Evolutionary conservation across 2,113 vertebrate species (phyloP).

Genomic region (Sakesphorus luctuosus): DNA sequence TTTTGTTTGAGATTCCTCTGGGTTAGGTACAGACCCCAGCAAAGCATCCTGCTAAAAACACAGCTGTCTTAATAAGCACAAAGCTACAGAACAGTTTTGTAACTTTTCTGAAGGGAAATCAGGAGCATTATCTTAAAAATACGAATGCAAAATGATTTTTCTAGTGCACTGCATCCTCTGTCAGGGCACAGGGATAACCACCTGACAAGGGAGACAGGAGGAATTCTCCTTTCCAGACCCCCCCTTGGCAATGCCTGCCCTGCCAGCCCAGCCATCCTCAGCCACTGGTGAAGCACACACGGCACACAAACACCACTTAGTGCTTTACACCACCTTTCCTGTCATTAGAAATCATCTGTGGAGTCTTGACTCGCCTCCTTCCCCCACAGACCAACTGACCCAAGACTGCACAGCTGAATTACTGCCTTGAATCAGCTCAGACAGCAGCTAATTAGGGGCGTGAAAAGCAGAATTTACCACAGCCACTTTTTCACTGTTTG

Average conservation of each 20-base stretch:
- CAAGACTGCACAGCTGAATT: not conserved
- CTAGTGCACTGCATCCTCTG: not conserved
- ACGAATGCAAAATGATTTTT: not conserved
- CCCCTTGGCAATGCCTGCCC: accelerated
- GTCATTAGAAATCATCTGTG: not conserved
- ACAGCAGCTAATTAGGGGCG: not conserved
- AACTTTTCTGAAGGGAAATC: not conserved
- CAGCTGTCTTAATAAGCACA: not conserved
- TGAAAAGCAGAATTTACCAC: not conserved
- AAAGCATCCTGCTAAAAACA: not conserved
- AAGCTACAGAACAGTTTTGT: not conserved
- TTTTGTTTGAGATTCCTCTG: not conserved
- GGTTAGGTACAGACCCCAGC: not conserved
- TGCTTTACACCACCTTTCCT: not conserved
- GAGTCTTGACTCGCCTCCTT: not conserved
- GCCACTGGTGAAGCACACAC: accelerated
- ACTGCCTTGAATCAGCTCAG: not conserved
- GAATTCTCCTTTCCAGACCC: not conserved
- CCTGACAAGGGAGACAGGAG: not conserved
- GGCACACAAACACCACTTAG: not conserved
- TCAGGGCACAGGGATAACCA: not conserved
- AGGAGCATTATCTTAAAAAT: not conserved
- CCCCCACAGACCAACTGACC: not conserved
- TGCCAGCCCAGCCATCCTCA: not conserved
- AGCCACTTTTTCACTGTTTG: not conserved